Conservation (phyloP, 2,113 vertebrate species). For the Motacilla alba region DNA sequence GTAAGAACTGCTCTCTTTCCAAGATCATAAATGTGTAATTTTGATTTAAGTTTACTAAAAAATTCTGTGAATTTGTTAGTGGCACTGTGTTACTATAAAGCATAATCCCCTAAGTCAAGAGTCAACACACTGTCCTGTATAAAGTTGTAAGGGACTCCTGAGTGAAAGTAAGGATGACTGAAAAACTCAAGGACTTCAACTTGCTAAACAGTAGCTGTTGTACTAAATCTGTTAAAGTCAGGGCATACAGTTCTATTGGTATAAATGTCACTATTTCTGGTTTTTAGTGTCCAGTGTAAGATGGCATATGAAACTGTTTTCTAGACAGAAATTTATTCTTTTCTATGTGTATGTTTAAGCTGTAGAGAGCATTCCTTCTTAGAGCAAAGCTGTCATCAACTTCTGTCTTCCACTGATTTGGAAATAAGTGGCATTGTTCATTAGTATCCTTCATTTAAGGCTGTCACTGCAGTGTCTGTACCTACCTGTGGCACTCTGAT, state of each 20-base stretch:
- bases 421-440: neutral
- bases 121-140: neutral
- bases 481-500: neutral
- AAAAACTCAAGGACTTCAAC: neutral
- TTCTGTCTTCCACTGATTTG: neutral
- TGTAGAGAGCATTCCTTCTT: neutral
- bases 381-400: neutral
- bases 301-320: neutral
- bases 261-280: neutral
- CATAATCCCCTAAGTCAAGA: neutral
- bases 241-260: neutral
- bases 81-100: neutral
- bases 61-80: neutral
- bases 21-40: neutral
- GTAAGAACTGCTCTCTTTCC: neutral
- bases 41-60: neutral
- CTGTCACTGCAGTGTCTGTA: neutral
- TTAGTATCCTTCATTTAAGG: neutral
- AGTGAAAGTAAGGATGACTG: neutral
- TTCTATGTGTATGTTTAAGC: neutral
- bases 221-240: neutral
- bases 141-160: neutral
- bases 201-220: neutral
- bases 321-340: neutral
- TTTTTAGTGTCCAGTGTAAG: neutral